Evolutionary conservation across 2,797 vertebrate genomes (phyloP).

Genomic region (Adrianichthys oophorus): DNA sequence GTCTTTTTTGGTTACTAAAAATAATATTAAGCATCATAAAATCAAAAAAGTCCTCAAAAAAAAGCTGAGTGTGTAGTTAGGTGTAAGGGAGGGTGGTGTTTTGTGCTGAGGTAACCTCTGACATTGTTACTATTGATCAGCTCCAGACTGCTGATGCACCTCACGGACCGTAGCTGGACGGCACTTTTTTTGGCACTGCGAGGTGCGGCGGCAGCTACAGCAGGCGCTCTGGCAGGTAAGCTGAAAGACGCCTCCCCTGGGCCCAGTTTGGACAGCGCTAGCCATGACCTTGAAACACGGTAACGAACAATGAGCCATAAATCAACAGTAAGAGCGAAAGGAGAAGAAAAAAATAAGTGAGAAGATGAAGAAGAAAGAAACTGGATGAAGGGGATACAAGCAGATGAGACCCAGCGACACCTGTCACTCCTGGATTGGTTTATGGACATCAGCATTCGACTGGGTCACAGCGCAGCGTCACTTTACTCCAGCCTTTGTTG

Average conservation of each 20-base stretch:
- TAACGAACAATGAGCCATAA: slow-evolving; percentile 78
- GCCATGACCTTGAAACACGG: slow-evolving; percentile 75
- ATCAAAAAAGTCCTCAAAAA: slow-evolving; percentile 9
- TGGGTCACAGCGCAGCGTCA: slow-evolving; percentile 50
- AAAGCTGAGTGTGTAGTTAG: slow-evolving; percentile 2
- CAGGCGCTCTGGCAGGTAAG: slow-evolving; percentile 55
- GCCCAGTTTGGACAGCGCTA: slow-evolving; percentile 64
- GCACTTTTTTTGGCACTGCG: slow-evolving; percentile 30
- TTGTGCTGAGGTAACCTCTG: slow-evolving; percentile 25
- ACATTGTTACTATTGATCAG: slow-evolving; percentile 27
- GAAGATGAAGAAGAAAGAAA: slow-evolving; percentile 19
- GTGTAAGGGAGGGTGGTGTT: too few species aligned
- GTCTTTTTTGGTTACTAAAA: slow-evolving; percentile 8
- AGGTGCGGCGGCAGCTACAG: slow-evolving; percentile 37
- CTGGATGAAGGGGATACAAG: slow-evolving; percentile 9
- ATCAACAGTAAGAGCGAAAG: slow-evolving; percentile 56
- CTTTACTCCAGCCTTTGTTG: slow-evolving; percentile 55
- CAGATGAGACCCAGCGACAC: slow-evolving; percentile 51
- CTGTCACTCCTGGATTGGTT: slow-evolving; percentile 77
- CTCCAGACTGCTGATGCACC: slow-evolving; percentile 19
- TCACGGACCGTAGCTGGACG: slow-evolving; percentile 28
- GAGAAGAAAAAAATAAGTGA: slow-evolving; percentile 14
- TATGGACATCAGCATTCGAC: slow-evolving; percentile 67
- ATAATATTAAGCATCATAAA: slow-evolving; percentile 8
- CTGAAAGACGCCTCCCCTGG: slow-evolving; percentile 54